Percentiles rank a stretch among this genome's conserved stretches.
Conservation (phyloP, 2,888 invertebrate genomes). For the Philaethria dido region DNA sequence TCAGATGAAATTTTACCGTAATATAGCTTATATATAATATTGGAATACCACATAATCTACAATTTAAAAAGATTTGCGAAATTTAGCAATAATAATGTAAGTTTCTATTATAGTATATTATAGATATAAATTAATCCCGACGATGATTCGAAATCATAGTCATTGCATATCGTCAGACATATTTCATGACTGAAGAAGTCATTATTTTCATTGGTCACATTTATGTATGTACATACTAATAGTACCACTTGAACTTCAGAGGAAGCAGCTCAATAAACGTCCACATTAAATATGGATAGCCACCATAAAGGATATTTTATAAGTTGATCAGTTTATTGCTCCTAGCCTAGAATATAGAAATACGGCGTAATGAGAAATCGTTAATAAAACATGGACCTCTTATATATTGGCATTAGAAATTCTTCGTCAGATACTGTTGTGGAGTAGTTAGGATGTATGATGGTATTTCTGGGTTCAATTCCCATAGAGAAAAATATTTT, state of each 20-base stretch:
- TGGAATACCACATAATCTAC: too few species aligned
- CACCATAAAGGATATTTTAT: conserved; percentile 47
- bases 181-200: not conserved
- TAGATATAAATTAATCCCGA: too few species aligned
- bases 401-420: conserved; percentile 2
- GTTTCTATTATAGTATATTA: too few species aligned
- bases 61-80: too few species aligned
- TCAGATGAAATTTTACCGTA: too few species aligned
- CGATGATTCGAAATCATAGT: not conserved
- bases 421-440: not conserved
- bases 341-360: conserved; percentile 25
- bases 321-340: conserved; percentile 58
- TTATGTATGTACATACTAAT: conserved; percentile 1
- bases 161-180: not conserved
- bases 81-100: too few species aligned
- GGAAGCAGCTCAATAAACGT: conserved; percentile 30
- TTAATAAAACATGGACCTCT: conserved; percentile 32
- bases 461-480: too few species aligned
- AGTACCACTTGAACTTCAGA: conserved; percentile 13
- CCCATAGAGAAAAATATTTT: too few species aligned
- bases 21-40: too few species aligned
- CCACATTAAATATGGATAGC: conserved; percentile 48
- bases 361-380: conserved; percentile 34
- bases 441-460: too few species aligned
- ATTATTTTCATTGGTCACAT: conserved; percentile 2